These are phyloP conservation scores for Heliconius congener DNA, from an alignment of 1,140 invertebrate species.

Conservation along the genomic window DNA sequence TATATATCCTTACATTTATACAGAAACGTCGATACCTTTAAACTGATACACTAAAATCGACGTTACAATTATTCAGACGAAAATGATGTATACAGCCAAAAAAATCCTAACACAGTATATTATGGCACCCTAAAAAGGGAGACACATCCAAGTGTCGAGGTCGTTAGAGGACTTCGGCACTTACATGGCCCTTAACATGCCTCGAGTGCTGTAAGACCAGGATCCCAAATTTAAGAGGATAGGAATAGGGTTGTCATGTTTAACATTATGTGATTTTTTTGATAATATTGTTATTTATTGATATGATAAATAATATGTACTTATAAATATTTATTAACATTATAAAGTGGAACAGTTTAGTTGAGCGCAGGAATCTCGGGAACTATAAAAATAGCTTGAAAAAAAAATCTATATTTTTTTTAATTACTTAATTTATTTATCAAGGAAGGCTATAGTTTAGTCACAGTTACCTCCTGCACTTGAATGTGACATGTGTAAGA, in stretches of 20 bases:
- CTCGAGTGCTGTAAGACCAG: slow-evolving; percentile 36
- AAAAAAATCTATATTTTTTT: too few species aligned
- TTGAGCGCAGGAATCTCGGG: too few species aligned
- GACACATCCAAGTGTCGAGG: slow-evolving; percentile 34
- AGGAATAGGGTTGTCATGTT: slow-evolving; percentile 7
- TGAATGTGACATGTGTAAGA: too few species aligned
- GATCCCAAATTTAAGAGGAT: slow-evolving; percentile 29
- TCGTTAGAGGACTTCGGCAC: slow-evolving; percentile 38
- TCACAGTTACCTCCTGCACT: too few species aligned
- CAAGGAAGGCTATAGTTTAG: too few species aligned
- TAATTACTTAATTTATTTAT: too few species aligned
- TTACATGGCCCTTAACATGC: slow-evolving; percentile 36
- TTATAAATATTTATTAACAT: too few species aligned
- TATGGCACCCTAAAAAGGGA: slow-evolving; percentile 27
- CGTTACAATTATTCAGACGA: not conserved
- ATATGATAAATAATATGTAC: too few species aligned
- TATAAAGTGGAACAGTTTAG: too few species aligned
- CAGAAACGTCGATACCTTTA: not conserved
- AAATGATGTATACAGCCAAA: not conserved
- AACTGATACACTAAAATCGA: not conserved
- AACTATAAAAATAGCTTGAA: too few species aligned
- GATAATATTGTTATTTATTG: too few species aligned
- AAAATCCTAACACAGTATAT: not conserved
- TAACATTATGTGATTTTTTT: not conserved
- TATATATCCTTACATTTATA: too few species aligned